phyloP scores from a whole-genome alignment of 2,113 vertebrate genomes.

The Tricholaema leucomelas region DNA sequence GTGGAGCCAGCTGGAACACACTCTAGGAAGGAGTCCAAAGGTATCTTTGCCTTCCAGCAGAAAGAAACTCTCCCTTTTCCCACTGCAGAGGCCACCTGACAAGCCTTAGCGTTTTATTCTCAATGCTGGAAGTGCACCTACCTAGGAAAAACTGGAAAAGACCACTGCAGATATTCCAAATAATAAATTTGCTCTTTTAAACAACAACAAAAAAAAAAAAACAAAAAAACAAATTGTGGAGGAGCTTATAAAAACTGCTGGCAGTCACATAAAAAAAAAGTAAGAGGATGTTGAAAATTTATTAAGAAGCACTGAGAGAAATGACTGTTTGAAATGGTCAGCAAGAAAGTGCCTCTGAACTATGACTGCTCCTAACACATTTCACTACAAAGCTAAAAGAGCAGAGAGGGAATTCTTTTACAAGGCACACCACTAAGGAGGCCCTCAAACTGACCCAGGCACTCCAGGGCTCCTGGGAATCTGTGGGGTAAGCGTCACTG shows the following conservation, averaged over 20 bases:
- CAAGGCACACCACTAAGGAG: neutral
- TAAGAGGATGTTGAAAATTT: constrained; percentile 18
- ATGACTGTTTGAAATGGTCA: neutral
- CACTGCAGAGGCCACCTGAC: constrained; percentile 34
- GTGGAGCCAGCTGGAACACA: constrained; percentile 52
- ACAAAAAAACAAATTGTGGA: constrained; percentile 43
- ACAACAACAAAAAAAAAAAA: constrained; percentile 42
- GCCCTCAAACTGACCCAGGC: neutral
- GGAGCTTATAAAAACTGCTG: neutral
- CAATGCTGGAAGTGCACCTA: neutral
- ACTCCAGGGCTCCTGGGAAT: neutral
- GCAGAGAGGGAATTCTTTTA: neutral
- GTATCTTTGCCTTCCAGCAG: constrained; percentile 27
- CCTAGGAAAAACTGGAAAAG: constrained; percentile 8
- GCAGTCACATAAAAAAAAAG: neutral
- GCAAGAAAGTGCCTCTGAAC: neutral
- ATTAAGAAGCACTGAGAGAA: constrained; percentile 3
- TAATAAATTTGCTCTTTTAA: constrained; percentile 28
- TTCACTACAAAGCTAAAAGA: neutral
- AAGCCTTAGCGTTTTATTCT: neutral
- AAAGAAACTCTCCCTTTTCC: constrained; percentile 11
- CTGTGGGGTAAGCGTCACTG: neutral
- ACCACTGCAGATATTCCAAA: constrained; percentile 44
- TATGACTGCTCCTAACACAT: neutral
- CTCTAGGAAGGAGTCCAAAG: constrained; percentile 45